These are phyloP conservation scores for Pristiophorus japonicus DNA, from an alignment of 2,113 vertebrate species.

Conservation along the genomic window DNA sequence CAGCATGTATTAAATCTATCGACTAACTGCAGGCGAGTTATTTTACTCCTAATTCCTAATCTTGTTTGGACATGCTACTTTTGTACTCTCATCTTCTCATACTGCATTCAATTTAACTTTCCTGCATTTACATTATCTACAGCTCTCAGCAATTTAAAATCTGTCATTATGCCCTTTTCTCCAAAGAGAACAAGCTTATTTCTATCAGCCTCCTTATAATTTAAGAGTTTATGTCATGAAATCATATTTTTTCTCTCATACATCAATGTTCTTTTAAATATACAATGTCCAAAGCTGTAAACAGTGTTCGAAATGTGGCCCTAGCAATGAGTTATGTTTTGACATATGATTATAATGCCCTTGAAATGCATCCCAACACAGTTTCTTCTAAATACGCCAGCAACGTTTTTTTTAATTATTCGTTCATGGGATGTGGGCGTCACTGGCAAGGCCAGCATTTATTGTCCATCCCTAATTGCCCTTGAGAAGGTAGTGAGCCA, in stretches of 20 bases:
- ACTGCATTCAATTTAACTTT: not conserved
- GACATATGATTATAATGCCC: not conserved
- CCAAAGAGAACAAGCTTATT: not conserved
- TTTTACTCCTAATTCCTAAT: not conserved
- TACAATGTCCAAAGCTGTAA: not conserved
- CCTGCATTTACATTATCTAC: not conserved
- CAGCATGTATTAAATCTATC: not conserved
- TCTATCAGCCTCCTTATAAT: not conserved
- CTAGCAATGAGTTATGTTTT: not conserved
- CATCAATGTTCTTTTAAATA: not conserved
- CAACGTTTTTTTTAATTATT: no score
- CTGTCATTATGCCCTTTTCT: not conserved
- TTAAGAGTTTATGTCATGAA: not conserved
- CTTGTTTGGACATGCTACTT: slow-evolving; percentile 13
- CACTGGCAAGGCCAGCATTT: no score
- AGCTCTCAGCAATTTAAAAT: no score
- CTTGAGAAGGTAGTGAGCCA: no score
- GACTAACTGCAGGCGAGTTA: not conserved
- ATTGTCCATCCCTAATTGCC: no score
- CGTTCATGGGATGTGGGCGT: no score
- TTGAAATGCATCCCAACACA: not conserved
- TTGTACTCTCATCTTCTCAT: not conserved
- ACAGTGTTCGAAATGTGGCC: not conserved
- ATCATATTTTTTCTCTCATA: not conserved
- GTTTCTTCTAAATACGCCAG: not conserved